A percentile compares a stretch with the other conserved stretches of the same genome.
These are phyloP conservation scores for Thera britannica DNA, from an alignment of 2,888 invertebrate genomes.

Conservation along the genomic window DNA sequence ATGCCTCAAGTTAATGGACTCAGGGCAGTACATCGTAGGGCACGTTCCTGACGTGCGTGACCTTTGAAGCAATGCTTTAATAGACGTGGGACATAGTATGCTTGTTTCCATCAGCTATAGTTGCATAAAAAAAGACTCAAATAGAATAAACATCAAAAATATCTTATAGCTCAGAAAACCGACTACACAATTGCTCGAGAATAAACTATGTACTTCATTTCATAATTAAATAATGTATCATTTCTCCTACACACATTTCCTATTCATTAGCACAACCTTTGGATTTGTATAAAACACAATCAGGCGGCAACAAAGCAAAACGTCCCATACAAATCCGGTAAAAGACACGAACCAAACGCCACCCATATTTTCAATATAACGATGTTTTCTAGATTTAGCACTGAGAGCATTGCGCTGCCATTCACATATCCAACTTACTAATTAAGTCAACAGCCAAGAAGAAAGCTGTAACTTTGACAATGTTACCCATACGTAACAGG, in stretches of 20 bases:
- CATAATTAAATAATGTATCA: slow-evolving; percentile 28
- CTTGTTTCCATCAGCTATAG: no score
- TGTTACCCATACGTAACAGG: slow-evolving; percentile 81
- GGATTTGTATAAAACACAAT: slow-evolving; percentile 41
- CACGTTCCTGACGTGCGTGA: no score
- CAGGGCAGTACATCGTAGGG: no score
- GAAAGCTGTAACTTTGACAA: slow-evolving; percentile 84
- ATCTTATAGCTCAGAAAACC: background rate
- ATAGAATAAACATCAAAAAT: background rate
- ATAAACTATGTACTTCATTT: slow-evolving; percentile 2
- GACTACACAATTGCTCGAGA: slow-evolving; percentile 1
- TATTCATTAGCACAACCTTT: slow-evolving; percentile 33
- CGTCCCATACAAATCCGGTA: slow-evolving; percentile 56
- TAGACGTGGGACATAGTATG: no score
- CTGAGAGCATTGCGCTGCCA: slow-evolving; percentile 80
- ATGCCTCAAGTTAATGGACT: no score
- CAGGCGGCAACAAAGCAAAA: slow-evolving; percentile 51
- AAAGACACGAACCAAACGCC: slow-evolving; percentile 59
- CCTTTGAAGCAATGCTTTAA: no score
- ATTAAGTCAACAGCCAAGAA: slow-evolving; percentile 81
- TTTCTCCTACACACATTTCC: slow-evolving; percentile 28
- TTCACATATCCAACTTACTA: slow-evolving; percentile 84
- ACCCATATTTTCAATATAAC: slow-evolving; percentile 81
- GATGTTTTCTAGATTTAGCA: slow-evolving; percentile 75
- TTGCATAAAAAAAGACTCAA: no score